Conservation (phyloP, 1,140 invertebrate genomes). For the Camponotus pennsylvanicus region DNA sequence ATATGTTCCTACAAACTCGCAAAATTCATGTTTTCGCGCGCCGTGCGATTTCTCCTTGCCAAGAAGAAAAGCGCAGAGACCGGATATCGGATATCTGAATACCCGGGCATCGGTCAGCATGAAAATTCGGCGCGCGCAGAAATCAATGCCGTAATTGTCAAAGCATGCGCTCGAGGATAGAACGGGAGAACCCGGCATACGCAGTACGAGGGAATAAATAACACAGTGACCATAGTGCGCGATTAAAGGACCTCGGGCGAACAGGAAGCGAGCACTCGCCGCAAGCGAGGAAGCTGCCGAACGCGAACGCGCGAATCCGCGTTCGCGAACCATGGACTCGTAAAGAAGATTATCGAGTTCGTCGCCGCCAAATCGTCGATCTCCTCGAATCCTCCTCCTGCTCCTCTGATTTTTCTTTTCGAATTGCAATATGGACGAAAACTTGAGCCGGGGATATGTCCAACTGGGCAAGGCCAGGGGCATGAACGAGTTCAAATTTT, state of each 20-base stretch:
- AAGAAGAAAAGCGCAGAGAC: no score
- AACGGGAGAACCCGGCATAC: constrained; percentile 25
- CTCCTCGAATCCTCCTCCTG: background rate
- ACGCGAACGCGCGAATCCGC: background rate
- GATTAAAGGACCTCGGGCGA: constrained; percentile 16
- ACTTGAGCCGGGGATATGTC: constrained; percentile 89
- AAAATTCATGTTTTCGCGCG: no score
- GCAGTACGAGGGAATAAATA: constrained; percentile 70
- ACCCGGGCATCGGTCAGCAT: background rate
- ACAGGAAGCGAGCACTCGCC: constrained; percentile 14
- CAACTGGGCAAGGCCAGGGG: constrained; percentile 87
- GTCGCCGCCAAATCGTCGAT: background rate
- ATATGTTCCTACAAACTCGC: no score
- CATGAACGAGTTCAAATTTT: constrained; percentile 86
- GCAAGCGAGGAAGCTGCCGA: no score
- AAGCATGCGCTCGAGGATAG: constrained; percentile 75
- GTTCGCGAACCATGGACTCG: constrained; percentile 46
- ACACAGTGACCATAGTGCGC: constrained; percentile 42
- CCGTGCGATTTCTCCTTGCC: no score
- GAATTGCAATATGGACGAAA: constrained; percentile 88
- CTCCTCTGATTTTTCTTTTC: background rate
- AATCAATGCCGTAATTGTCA: constrained; percentile 81
- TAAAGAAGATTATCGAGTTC: background rate
- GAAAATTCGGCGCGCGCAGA: constrained; percentile 76
- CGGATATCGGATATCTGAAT: no score